Conservation (phyloP, 1,140 invertebrate genomes). For the Rhizoglyphus robini region DNA sequence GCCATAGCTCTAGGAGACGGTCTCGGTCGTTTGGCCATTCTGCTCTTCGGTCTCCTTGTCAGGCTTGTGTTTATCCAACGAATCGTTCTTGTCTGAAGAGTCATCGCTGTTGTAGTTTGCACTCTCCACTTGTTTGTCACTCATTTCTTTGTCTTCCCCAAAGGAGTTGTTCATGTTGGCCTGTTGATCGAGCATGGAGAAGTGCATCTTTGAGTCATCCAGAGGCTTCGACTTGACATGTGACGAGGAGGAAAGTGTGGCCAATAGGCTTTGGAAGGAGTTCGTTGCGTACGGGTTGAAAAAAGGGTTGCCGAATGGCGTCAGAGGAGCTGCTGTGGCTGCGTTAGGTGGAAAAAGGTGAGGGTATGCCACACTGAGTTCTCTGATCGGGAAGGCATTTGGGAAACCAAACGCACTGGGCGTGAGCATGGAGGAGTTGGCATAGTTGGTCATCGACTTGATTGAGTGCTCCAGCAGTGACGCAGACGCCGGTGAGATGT, state of each 20-base stretch:
- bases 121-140: background rate
- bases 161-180: background rate
- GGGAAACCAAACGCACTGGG: conserved; percentile 9
- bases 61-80: background rate
- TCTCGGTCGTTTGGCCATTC: background rate
- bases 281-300: conserved; percentile 3
- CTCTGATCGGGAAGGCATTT: conserved; percentile 11
- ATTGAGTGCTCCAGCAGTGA: conserved; percentile 4
- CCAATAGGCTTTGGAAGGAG: conserved; percentile 22
- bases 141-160: background rate
- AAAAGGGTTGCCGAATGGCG: conserved; percentile 20
- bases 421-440: background rate
- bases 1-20: background rate
- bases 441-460: conserved; percentile 12
- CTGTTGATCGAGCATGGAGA: background rate
- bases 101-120: background rate
- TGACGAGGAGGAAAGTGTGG: conserved; percentile 20
- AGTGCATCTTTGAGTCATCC: conserved; percentile 7
- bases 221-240: background rate
- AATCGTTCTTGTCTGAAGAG: background rate
- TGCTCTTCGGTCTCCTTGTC: background rate
- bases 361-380: conserved; percentile 13
- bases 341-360: background rate
- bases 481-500: background rate
- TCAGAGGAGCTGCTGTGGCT: background rate